Conservation (phyloP, 2,888 invertebrate genomes). For the Mythimna loreyi region DNA sequence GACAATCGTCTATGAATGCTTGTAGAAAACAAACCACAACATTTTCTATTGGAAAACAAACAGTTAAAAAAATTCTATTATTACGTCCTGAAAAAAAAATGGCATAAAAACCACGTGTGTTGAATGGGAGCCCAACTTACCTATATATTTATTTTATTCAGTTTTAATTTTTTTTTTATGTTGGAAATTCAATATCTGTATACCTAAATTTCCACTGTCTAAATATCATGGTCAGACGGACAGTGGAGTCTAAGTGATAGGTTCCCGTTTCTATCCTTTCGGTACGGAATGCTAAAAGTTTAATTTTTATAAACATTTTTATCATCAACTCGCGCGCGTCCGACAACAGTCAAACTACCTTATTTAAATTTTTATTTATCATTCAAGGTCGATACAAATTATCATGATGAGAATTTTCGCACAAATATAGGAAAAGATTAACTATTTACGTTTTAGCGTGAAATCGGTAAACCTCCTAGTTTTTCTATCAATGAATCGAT, state of each 20-base stretch:
- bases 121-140: no score
- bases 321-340: background rate
- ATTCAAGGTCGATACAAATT: constrained; percentile 56
- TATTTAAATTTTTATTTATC: constrained; percentile 35
- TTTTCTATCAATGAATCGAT: constrained; percentile 46
- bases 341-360: constrained; percentile 21
- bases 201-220: no score
- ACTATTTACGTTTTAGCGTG: constrained; percentile 33
- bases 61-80: background rate
- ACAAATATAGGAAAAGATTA: constrained; percentile 54
- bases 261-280: no score
- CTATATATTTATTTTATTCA: no score
- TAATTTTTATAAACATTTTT: background rate
- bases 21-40: background rate
- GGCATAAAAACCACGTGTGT: no score
- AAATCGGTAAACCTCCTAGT: constrained; percentile 5
- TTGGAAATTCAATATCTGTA: no score
- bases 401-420: constrained; percentile 55
- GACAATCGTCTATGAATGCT: background rate
- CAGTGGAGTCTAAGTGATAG: no score
- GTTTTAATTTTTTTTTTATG: no score
- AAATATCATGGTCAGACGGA: no score
- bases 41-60: background rate
- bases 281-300: no score
- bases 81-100: background rate